Base-by-base conservation (phyloP, 1,140 invertebrate genomes). In the Cecropterus lyciades region DNA sequence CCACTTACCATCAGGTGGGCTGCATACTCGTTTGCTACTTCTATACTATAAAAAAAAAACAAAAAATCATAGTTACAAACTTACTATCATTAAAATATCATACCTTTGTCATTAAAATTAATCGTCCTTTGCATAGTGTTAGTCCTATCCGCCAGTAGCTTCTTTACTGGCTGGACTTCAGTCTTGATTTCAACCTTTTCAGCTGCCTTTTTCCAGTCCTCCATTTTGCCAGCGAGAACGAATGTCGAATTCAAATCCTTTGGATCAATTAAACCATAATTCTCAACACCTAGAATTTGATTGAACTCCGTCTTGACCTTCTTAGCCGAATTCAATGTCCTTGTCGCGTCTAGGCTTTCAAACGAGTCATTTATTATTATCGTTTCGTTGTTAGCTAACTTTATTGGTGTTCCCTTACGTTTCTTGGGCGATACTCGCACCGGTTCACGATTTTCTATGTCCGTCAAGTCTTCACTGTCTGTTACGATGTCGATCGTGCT, bases 191-290 rank as follows among this genome's bases (percentile, higher is more conserved):
- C 80, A 0, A 69, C 24, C 51, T 88, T 91, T 0, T 77, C 37
- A 0, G 76, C 51, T 33, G 66, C 13, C 7, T 81, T 85, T 55
- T 84, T 84, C 68, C 73, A 67, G 0, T 62, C 60, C 17, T 87
- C 81, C 51, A 82, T 66, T 33, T 87, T 88, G 0, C 77, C 86
- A 1, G 82, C 79, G 37, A 93, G 60, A 7, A 92, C 89, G 73
- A 93, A 92, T 0, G 92, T 93, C 0, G 91, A 92, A 70, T 93
- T 92, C 65, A 93, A 74, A 62, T 87, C 76, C 2, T 82, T 85
- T 0, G 85, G 78, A 60, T 93, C 84, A 13, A 93, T 84, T 0
- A 65, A 20, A 5, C 49, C 72, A 59, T 57, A 80, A 46, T 87
- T 85, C 52, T 85, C 80, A 0, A 82, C 24, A 49, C 82, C 83